Percentiles rank a stretch among this genome's conserved stretches.
Conservation (phyloP, 2,888 invertebrate genomes). For the Chymomyza caudatula region DNA sequence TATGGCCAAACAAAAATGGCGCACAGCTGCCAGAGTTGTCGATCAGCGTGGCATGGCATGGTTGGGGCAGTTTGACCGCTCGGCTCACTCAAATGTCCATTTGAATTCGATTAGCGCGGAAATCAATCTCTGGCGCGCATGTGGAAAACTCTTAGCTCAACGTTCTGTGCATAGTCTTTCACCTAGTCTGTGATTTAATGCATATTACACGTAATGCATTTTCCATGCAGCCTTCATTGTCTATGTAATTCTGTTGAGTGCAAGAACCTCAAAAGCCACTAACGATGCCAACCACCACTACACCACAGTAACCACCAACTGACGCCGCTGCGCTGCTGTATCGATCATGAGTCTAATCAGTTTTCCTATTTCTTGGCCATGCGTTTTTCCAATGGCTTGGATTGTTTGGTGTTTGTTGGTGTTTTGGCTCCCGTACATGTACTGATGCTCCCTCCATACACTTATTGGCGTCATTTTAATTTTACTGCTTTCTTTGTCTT, state of each 20-base stretch:
- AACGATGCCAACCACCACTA: background rate
- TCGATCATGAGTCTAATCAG: slow-evolving; percentile 12
- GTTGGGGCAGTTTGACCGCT: slow-evolving; percentile 11
- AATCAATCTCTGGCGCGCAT: slow-evolving; percentile 58
- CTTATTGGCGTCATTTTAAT: too few species aligned
- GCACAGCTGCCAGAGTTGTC: slow-evolving; percentile 30
- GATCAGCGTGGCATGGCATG: background rate
- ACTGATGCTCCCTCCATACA: background rate
- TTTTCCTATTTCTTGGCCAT: slow-evolving; percentile 23
- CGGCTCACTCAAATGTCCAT: slow-evolving; percentile 39
- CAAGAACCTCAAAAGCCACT: background rate
- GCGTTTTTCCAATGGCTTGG: slow-evolving; percentile 43
- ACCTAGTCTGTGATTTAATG: slow-evolving; percentile 4
- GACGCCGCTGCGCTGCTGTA: background rate
- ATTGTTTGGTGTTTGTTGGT: slow-evolving; percentile 31
- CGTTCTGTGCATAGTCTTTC: background rate
- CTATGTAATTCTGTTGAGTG: background rate
- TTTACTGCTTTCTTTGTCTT: background rate
- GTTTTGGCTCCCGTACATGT: slow-evolving; percentile 4
- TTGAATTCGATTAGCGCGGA: slow-evolving; percentile 68
- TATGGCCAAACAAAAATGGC: slow-evolving; percentile 32
- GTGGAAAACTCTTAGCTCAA: slow-evolving; percentile 32
- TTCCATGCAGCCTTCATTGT: slow-evolving; percentile 9
- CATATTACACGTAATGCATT: slow-evolving; percentile 5
- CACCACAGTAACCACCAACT: background rate